Conservation (phyloP, 2,113 vertebrate species). For the Hemiprocne comata region DNA sequence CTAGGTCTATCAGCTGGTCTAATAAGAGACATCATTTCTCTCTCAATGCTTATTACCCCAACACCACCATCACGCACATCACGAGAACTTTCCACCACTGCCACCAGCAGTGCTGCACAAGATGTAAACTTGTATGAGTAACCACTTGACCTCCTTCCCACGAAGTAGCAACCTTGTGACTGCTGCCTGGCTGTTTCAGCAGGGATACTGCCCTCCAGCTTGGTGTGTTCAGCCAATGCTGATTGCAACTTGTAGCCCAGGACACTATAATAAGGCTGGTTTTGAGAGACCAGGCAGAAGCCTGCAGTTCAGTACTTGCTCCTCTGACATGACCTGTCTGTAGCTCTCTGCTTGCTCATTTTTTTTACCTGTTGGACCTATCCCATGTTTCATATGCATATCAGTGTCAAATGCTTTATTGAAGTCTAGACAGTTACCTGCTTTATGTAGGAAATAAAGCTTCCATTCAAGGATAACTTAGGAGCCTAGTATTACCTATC, state of each 20-base stretch:
- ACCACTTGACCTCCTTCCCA: not conserved
- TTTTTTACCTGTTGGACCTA: not conserved
- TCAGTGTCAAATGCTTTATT: not conserved
- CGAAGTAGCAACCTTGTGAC: not conserved
- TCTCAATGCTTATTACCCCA: not conserved
- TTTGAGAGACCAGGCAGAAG: not conserved
- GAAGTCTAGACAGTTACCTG: not conserved
- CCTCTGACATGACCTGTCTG: not conserved
- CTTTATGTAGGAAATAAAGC: not conserved
- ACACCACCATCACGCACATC: accelerated
- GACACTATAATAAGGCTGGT: not conserved
- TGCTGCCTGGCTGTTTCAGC: not conserved
- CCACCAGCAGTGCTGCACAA: not conserved
- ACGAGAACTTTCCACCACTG: not conserved
- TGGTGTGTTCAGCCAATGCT: not conserved
- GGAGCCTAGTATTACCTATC: not conserved
- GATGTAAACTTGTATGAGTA: not conserved
- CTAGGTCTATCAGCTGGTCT: not conserved
- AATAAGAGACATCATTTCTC: not conserved
- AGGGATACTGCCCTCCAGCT: not conserved
- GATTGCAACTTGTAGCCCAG: not conserved
- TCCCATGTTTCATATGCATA: not conserved
- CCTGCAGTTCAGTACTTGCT: not conserved
- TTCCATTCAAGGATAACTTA: not conserved
- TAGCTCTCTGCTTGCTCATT: not conserved